Conservation (phyloP, 1,140 invertebrate species). For the Maniola jurtina region DNA sequence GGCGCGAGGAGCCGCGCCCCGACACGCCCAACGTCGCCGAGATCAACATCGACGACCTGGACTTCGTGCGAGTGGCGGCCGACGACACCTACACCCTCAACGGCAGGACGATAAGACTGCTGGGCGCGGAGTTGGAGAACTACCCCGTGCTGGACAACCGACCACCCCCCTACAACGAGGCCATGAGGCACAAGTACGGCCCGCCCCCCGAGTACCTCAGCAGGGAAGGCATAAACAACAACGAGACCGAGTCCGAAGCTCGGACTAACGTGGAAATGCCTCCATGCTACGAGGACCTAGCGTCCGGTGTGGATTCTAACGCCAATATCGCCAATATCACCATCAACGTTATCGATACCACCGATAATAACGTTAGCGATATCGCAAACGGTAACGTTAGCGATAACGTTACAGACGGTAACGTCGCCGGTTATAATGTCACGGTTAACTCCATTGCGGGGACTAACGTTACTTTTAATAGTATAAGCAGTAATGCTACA, state of each 20-base stretch:
- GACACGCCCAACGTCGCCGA: constrained; percentile 64
- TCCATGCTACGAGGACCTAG: constrained; percentile 59
- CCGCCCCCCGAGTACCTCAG: constrained; percentile 80
- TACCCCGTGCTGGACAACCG: constrained; percentile 63
- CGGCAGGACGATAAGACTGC: constrained; percentile 62
- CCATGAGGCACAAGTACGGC: constrained; percentile 75
- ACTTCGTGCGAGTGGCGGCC: constrained; percentile 53
- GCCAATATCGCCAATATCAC: constrained; percentile 24
- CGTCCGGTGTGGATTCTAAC: constrained; percentile 37
- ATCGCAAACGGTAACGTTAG: not conserved
- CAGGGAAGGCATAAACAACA: constrained; percentile 63
- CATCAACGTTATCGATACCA: constrained; percentile 2
- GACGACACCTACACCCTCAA: constrained; percentile 70
- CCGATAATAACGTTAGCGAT: constrained; percentile 12
- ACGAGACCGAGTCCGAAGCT: constrained; percentile 42
- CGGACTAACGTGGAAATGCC: constrained; percentile 65
- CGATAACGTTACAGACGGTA: constrained; percentile 1
- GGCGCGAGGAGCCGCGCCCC: constrained; percentile 44
- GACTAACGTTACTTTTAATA: not conserved
- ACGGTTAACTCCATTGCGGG: not conserved
- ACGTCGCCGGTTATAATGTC: constrained; percentile 1
- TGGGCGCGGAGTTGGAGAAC: constrained; percentile 66
- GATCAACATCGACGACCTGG: constrained; percentile 56
- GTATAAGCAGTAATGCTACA: not conserved
- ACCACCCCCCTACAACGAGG: constrained; percentile 80